Conservation (phyloP, 2,113 vertebrate genomes). For the Paedocypris sp. region DNA sequence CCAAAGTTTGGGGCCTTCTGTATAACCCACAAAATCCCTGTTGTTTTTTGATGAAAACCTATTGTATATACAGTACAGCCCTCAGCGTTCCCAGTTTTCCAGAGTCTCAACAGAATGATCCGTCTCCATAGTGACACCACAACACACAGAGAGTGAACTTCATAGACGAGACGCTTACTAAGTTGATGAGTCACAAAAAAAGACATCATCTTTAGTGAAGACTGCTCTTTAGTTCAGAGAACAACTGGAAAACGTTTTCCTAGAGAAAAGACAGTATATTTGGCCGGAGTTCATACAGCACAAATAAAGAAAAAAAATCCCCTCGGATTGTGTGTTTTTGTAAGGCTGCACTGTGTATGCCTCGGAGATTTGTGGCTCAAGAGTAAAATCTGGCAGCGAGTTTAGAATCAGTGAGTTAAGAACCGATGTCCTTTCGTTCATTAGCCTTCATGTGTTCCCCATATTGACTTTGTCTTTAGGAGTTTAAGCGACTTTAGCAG, state of each 20-base stretch:
- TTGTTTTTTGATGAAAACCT: no score
- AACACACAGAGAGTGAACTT: slow-evolving; percentile 31
- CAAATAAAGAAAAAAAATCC: no score
- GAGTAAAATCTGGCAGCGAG: not conserved
- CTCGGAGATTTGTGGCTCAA: not conserved
- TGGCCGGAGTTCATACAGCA: not conserved
- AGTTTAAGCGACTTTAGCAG: no score
- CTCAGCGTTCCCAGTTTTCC: slow-evolving; percentile 28
- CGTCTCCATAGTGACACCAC: slow-evolving; percentile 34
- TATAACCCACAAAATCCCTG: no score
- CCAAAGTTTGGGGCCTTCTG: no score
- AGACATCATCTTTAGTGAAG: no score
- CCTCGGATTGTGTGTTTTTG: not conserved
- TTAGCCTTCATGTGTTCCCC: not conserved
- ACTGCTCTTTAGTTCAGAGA: slow-evolving; percentile 1
- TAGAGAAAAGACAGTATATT: not conserved
- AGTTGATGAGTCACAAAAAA: slow-evolving; percentile 30
- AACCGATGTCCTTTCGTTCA: not conserved
- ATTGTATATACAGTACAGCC: no score
- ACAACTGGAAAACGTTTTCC: no score
- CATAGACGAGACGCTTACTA: slow-evolving; percentile 9
- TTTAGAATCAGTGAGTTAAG: not conserved
- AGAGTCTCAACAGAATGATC: slow-evolving; percentile 10
- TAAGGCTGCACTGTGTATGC: not conserved
- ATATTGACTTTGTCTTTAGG: not conserved